Percentiles rank a stretch among this genome's conserved stretches.
These are phyloP conservation scores for Colaptes auratus DNA, from an alignment of 2,113 vertebrate genomes.

Conservation along the genomic window DNA sequence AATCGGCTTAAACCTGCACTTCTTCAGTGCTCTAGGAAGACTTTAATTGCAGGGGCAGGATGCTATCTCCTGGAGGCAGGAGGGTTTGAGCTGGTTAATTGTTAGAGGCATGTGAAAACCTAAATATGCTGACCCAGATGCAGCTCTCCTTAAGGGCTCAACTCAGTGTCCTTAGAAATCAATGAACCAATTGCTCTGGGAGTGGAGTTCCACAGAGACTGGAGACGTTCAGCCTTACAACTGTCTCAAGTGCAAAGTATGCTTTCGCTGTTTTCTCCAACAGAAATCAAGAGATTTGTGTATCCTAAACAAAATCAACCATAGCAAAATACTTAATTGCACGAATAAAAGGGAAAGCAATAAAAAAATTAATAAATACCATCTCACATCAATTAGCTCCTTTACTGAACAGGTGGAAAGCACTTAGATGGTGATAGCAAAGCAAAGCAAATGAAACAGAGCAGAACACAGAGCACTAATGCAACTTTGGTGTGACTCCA, in stretches of 20 bases:
- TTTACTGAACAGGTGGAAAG: neutral
- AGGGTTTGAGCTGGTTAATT: neutral
- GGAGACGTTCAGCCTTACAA: neutral
- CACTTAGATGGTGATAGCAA: neutral
- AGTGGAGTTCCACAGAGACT: neutral
- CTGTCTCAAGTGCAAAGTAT: neutral
- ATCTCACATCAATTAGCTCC: neutral
- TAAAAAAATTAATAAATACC: neutral
- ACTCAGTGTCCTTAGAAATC: neutral
- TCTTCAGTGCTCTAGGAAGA: neutral
- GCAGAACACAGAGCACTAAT: neutral
- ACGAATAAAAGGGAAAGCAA: neutral
- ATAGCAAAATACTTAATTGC: neutral
- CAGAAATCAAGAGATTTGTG: neutral
- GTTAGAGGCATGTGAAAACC: neutral
- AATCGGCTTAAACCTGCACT: neutral
- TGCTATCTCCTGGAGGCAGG: neutral
- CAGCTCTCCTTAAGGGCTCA: neutral
- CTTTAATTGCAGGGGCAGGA: neutral
- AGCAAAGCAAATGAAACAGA: neutral
- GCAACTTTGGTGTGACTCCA: neutral
- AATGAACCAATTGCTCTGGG: neutral
- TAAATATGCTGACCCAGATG: neutral
- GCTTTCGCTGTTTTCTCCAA: neutral
- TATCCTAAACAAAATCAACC: neutral